phyloP scores from a whole-genome alignment of 2,888 invertebrate genomes.

The Ditylenchus weischeri region DNA sequence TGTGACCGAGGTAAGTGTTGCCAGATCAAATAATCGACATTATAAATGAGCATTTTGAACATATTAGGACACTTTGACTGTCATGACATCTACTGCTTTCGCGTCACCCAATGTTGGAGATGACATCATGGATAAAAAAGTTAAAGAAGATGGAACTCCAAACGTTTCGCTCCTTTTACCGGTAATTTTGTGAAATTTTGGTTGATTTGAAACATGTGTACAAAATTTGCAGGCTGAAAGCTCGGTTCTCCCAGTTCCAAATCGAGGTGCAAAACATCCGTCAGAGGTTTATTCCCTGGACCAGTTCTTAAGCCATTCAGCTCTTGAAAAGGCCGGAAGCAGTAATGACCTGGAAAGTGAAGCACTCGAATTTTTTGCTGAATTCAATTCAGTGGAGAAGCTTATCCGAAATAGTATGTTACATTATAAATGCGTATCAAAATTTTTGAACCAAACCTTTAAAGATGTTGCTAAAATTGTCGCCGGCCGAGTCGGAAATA shows the following conservation, averaged over 20 bases:
- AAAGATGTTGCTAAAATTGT: neutral
- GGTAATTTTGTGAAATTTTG: neutral
- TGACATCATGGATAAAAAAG: neutral
- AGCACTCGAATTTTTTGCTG: neutral
- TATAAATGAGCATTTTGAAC: too few relatives aligned
- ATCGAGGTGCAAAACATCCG: neutral
- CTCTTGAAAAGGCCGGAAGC: neutral
- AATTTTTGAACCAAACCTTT: too few relatives aligned
- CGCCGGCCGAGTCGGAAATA: neutral
- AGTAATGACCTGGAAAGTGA: neutral
- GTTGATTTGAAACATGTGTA: neutral
- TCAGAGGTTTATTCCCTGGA: constrained; percentile 5
- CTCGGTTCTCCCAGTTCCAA: neutral
- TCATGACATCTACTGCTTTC: too few relatives aligned
- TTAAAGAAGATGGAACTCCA: neutral
- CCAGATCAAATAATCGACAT: too few relatives aligned
- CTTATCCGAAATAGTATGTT: neutral
- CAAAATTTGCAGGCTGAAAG: neutral
- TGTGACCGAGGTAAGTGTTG: constrained; percentile 2
- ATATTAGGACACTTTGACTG: too few relatives aligned
- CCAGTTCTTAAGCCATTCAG: neutral
- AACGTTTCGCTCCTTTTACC: constrained; percentile 3
- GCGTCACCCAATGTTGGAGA: too few relatives aligned
- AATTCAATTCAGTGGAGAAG: neutral
- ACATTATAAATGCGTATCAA: too few relatives aligned